Evolutionary conservation across 2,888 invertebrate species (phyloP).

Genomic region (Drosophila mettleri): DNA sequence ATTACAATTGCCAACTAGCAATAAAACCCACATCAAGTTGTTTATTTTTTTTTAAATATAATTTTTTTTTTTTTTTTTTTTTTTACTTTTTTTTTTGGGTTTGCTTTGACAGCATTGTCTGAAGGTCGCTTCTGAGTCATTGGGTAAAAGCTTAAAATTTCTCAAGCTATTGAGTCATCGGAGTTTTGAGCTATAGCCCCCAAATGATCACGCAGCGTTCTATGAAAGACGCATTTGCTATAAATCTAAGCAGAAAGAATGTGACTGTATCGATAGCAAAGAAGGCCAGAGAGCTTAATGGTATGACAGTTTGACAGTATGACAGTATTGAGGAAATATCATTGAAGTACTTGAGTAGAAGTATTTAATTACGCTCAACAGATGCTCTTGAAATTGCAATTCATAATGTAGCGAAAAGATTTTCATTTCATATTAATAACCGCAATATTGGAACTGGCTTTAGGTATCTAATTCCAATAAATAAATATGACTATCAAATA

Average conservation of each 20-base stretch:
- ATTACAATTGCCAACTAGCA: background rate
- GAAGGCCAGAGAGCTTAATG: conserved; percentile 24
- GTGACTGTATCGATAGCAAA: background rate
- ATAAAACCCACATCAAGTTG: conserved; percentile 6
- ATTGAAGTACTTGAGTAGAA: conserved; percentile 19
- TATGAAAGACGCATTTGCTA: conserved; percentile 10
- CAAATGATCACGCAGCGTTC: conserved; percentile 44
- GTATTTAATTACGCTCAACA: conserved; percentile 15
- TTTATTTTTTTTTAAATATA: background rate
- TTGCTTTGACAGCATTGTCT: conserved; percentile 10
- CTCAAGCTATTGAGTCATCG: conserved; percentile 37
- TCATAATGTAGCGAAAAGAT: no score
- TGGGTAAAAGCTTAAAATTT: conserved; percentile 58
- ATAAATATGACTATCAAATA: background rate
- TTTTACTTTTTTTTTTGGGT: no score
- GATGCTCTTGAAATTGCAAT: conserved; percentile 1
- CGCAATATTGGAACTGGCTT: background rate
- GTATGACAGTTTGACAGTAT: background rate
- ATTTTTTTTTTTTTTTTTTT: background rate
- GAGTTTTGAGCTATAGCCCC: conserved; percentile 35
- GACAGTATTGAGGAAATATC: conserved; percentile 6
- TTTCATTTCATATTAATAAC: background rate
- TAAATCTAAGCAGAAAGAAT: conserved; percentile 3
- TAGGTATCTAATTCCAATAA: conserved; percentile 7
- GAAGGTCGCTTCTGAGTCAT: conserved; percentile 59